Base-by-base conservation (phyloP, 2,888 invertebrate genomes). In the Lepeophtheirus nordmannii region DNA sequence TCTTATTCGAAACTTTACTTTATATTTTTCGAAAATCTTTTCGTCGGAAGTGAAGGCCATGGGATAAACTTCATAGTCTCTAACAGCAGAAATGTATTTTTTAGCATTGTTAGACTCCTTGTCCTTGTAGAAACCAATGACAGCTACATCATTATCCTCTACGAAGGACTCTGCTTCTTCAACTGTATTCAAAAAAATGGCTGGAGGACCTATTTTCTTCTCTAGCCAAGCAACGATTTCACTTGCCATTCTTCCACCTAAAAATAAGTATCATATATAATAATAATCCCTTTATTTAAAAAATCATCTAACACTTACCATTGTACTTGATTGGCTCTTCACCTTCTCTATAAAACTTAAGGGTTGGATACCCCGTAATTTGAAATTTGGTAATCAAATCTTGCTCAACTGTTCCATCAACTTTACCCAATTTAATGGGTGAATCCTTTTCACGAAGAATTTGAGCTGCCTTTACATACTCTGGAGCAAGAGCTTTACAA, bases 181-280 rank as follows among this genome's bases (percentile, higher is more conserved):
- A 2, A 85, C 85, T 10, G 85, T 81, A 41, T 80, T 76, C 56
- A 98, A 77, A 69, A 84, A 83, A 71, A 83, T 82, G n/a, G 93
- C 94, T 68, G 92, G 85, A 64, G 97, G 93, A 65, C 97, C 97
- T 73, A 91, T 90, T 82, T 96, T 98, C 81, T 97, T 97, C 76
- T 83, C 82, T 69, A 98, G 77, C 97, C 97, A 98, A 71, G 80
- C 80, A 68, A 97, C 83, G 73, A 98, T 94, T 69, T 92, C 92
- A 70, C 87, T 87, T 71, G 89, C 85, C 76, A 87, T 85, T 72
- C 97, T 85, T 67, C 93, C 93, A 78, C 93, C 63, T 23, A 20
- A n/a, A 62, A 9, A 46, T n/a, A 46, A 46, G 53, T 8, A n/a
- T 17, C 8, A n/a, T 41, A 41, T 46, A 46, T 46, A 5, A 2